These are phyloP conservation scores for Lordiphosa clarofinis DNA, from an alignment of 1,140 invertebrate genomes.

Conservation along the genomic window DNA sequence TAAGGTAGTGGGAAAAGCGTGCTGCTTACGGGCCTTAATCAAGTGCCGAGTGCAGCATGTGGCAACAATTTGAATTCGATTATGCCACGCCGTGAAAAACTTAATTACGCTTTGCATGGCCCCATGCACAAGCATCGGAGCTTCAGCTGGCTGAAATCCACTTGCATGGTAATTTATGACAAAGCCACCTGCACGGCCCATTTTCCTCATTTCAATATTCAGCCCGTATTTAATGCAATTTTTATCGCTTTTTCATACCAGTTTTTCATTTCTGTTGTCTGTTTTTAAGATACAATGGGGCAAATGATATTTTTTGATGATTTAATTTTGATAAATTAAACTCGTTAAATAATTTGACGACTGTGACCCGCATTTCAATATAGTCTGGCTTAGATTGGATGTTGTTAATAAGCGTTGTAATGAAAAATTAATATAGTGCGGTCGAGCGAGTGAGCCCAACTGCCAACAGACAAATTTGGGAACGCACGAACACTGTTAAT, in stretches of 20 bases:
- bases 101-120: constrained; percentile 44
- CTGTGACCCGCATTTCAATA: too few species aligned
- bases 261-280: constrained; percentile 32
- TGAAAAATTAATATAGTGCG: too few species aligned
- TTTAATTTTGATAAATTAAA: too few species aligned
- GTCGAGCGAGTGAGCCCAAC: too few species aligned
- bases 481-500: too few species aligned
- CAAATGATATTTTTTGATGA: too few species aligned
- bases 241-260: constrained; percentile 48
- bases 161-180: constrained; percentile 72
- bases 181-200: constrained; percentile 12
- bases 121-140: constrained; percentile 23
- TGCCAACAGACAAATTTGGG: too few species aligned
- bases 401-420: too few species aligned
- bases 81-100: constrained; percentile 48
- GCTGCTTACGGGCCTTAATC: constrained; percentile 34
- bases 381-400: too few species aligned
- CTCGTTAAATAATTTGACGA: too few species aligned
- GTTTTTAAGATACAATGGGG: not conserved
- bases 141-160: constrained; percentile 33
- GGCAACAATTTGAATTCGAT: constrained; percentile 55
- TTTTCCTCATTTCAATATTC: constrained; percentile 23
- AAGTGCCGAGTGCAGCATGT: constrained; percentile 16
- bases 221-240: constrained; percentile 61
- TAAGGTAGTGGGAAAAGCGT: constrained; percentile 13